Evolutionary conservation across 2,797 vertebrate genomes (phyloP), one percentile per base, ranked within the genome.

Genomic region (Rhodeus uyekii): DNA sequence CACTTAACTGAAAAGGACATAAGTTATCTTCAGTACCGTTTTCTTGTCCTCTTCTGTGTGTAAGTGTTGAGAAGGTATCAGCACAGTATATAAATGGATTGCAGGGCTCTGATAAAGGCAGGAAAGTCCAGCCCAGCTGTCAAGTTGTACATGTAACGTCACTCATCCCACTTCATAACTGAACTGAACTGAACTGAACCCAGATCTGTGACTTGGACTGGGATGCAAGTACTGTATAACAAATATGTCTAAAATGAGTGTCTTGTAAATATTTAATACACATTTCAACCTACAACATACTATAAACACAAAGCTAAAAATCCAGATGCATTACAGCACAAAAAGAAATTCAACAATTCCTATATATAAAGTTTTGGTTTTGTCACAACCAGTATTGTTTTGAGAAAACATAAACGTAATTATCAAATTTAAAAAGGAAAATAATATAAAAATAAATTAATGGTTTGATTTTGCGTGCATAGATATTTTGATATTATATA

Each of bases 41-140:
- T 73, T 87, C 74, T 79, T 13, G 65, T 86, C 42, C 60, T 63
- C 65, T 71, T 76, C 50, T 53, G 85, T 87, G 78, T 46, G 7
- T 19, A 38, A 69, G 73, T 81, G 76, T n/a, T 4, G 3, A 32
- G 3, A 46, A 55, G 85, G 80, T 55, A 8, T 65, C 50, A 44
- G 16, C 10, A n/a, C 48, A 77, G 16, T 87, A 69, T 93, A 86
- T 92, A 93, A 89, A 88, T 76, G 83, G 81, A 58, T 13, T 16
- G 5, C 24, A 53, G 44, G 71, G 74, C 75, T 72, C 13, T 77
- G 80, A 82, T 84, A 61, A 76, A 65, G 75, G 39, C 76, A 73
- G 34, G 86, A 88, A 90, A 90, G 89, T 90, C 84, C 86, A 89
- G 78, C 82, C 71, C n/a, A 77, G 84, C 84, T 88, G 87, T 87